Evolutionary conservation across 2,797 vertebrate genomes (phyloP).

Genomic region (Cynopterus sphinx): DNA sequence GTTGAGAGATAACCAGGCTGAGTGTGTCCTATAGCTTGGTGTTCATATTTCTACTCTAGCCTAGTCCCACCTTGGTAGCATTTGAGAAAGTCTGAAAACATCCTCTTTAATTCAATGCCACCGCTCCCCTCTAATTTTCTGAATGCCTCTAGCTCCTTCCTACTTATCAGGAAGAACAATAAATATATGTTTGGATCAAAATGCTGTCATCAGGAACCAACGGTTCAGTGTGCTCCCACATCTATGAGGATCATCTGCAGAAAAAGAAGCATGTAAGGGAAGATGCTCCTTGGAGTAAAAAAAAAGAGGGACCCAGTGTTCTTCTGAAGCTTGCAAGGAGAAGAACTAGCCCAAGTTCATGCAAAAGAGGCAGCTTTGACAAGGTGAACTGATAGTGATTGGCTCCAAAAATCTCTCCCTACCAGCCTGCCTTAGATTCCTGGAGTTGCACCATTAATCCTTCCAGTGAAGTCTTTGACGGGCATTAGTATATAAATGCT

Average conservation of each 20-base stretch:
- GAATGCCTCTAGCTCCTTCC: background rate
- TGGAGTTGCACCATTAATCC: slow-evolving; percentile 54
- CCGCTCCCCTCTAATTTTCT: background rate
- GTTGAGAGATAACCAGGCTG: background rate
- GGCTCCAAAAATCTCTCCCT: background rate
- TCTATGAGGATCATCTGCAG: background rate
- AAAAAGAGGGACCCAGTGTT: background rate
- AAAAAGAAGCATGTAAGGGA: background rate
- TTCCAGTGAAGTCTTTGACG: slow-evolving; percentile 56
- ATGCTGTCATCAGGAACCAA: background rate
- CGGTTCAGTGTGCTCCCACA: background rate
- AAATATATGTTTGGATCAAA: background rate
- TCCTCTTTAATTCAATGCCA: background rate
- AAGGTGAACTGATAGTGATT: background rate
- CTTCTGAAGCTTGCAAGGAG: background rate
- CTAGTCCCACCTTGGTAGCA: background rate
- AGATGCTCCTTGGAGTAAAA: background rate
- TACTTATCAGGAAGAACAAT: background rate
- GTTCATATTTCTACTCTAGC: background rate
- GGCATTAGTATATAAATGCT: slow-evolving; percentile 62
- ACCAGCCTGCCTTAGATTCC: background rate
- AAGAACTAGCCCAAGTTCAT: background rate
- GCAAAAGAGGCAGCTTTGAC: background rate
- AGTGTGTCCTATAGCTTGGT: background rate
- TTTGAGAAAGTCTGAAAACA: background rate